A percentile compares a stretch with the other conserved stretches of the same genome.
Conservation (phyloP, 1,140 invertebrate genomes). For the Idris sp. region DNA sequence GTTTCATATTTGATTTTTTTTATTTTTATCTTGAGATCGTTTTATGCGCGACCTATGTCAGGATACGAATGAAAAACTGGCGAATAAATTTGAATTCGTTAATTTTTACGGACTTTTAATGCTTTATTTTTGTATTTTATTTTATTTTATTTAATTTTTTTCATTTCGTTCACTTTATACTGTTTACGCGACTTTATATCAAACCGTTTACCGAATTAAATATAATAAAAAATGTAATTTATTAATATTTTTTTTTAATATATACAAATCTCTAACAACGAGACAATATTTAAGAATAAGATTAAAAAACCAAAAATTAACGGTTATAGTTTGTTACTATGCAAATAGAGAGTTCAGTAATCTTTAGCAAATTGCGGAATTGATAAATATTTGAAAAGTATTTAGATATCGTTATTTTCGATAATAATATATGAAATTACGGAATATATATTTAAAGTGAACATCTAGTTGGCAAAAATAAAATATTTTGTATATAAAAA, state of each 20-base stretch:
- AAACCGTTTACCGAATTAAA: slow-evolving; percentile 13
- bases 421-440: no score
- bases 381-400: slow-evolving; percentile 21
- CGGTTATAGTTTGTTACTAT: slow-evolving; percentile 25
- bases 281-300: slow-evolving; percentile 72
- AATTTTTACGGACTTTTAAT: slow-evolving; percentile 8
- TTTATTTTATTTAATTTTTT: no score
- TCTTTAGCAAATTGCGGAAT: slow-evolving; percentile 1
- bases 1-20: slow-evolving; percentile 5
- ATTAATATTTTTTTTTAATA: neutral
- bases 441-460: neutral
- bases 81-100: slow-evolving; percentile 4
- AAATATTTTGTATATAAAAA: no score
- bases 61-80: slow-evolving; percentile 14
- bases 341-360: slow-evolving; percentile 7
- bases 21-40: slow-evolving; percentile 2
- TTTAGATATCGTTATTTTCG: neutral
- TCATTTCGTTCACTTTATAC: no score
- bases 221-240: slow-evolving; percentile 7
- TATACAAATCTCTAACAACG: slow-evolving; percentile 67
- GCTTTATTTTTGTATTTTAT: slow-evolving; percentile 2
- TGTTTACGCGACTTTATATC: slow-evolving; percentile 14
- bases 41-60: slow-evolving; percentile 7
- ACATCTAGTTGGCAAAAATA: no score
- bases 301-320: slow-evolving; percentile 30